Evolutionary conservation across 1,140 invertebrate genomes (phyloP), one percentile per base, ranked within the genome.

Genomic region (Batillaria attramentaria): DNA sequence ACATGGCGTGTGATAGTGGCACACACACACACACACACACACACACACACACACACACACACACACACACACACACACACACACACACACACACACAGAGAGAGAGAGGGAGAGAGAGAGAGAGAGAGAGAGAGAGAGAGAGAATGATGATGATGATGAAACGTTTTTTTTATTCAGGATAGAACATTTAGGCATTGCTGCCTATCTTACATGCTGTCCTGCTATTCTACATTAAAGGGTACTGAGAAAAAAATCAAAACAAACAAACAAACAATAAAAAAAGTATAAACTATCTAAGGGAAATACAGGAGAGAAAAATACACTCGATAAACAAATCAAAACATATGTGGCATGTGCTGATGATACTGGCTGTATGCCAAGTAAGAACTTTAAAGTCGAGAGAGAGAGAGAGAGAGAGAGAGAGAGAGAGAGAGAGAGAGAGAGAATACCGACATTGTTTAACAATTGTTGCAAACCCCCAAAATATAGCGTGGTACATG

Each of bases 21-120:
- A 50, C 46, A 50, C 46, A 50, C 46, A 50, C 46, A 50, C 46
- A 50, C 46, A 50, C 46, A 50, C 46, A 50, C 46, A 50, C 46
- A 50, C 46, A 50, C 46, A 50, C 46, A 50, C 46, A 50, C 46
- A 50, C 46, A 50, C 46, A 50, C 46, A 50, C 46, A 50, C 46
- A 50, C 46, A 50, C 46, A 50, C 46, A 50, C 46, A 50, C 46
- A 50, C 46, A 50, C 46, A 50, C 46, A 50, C 46, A 50, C 46
- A 50, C 46, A 50, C 46, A 50, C 46, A 50, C 46, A 50, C 46
- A 50, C 46, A 50, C 10, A 50, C 10, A 50, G 46, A 50, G 46
- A 50, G 46, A 50, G 46, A 50, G 46, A 50, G 46, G 24, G 46
- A 50, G 46, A 50, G 46, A 50, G 46, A 50, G 46, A 50, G 46